Conservation (phyloP, 2,888 invertebrate species). For the Limnephilus marmoratus region DNA sequence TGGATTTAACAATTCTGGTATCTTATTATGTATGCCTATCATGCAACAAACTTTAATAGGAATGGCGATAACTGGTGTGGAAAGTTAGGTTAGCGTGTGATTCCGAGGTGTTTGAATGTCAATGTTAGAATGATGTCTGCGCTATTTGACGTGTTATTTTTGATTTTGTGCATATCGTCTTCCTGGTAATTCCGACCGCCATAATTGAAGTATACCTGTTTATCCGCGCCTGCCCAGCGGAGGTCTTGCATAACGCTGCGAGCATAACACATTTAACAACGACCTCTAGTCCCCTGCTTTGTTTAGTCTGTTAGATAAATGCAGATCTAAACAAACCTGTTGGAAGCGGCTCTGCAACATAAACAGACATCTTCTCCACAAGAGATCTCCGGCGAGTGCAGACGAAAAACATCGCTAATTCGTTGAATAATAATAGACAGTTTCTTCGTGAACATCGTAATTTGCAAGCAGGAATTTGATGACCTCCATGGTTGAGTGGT, state of each 20-base stretch:
- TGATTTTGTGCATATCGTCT: background rate
- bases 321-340: background rate
- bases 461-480: background rate
- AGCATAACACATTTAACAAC: background rate
- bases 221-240: background rate
- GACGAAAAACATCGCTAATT: background rate
- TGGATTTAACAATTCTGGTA: background rate
- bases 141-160: background rate
- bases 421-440: background rate
- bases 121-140: background rate
- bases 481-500: too few relatives aligned
- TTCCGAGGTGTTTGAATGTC: background rate
- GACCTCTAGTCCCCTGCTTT: background rate
- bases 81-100: too few relatives aligned
- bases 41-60: too few relatives aligned
- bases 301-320: slow-evolving; percentile 2
- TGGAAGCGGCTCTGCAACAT: background rate
- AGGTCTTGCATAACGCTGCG: background rate
- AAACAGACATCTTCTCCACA: background rate
- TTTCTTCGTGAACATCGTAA: background rate
- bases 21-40: too few relatives aligned
- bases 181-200: background rate
- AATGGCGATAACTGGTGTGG: too few relatives aligned
- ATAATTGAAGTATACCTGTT: background rate
- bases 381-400: background rate